phyloP scores from a whole-genome alignment of 2,797 vertebrate species.

The Danio kyathit region DNA sequence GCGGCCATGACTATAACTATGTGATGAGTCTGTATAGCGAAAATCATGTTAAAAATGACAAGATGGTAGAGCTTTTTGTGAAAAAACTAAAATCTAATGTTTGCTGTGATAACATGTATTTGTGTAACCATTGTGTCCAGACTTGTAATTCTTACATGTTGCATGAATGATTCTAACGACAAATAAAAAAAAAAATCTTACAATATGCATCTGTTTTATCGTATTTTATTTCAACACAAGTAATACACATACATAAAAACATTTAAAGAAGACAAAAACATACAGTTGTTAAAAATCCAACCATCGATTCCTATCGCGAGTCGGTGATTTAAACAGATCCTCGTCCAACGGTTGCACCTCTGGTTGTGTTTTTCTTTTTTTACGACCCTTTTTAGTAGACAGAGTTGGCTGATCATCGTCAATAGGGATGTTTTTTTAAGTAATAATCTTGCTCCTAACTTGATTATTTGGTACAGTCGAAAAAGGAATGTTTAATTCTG shows the following conservation, averaged over 20 bases:
- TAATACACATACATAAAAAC: background rate
- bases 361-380: background rate
- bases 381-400: background rate
- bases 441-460: background rate
- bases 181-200: background rate
- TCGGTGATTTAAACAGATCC: background rate
- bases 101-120: too few relatives aligned
- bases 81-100: too few relatives aligned
- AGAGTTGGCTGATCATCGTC: rapidly evolving
- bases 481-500: background rate
- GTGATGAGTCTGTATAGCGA: too few relatives aligned
- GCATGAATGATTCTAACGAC: too few relatives aligned
- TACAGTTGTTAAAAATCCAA: background rate
- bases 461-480: background rate
- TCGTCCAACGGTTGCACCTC: too few relatives aligned
- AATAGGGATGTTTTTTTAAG: background rate
- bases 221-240: background rate
- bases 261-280: background rate
- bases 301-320: background rate
- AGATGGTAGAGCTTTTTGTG: too few relatives aligned
- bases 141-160: too few relatives aligned
- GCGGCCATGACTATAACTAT: too few relatives aligned
- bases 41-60: too few relatives aligned
- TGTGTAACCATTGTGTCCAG: too few relatives aligned
- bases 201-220: background rate